Conservation (phyloP, 2,888 invertebrate species). For the Phragmatobia fuliginosa region DNA sequence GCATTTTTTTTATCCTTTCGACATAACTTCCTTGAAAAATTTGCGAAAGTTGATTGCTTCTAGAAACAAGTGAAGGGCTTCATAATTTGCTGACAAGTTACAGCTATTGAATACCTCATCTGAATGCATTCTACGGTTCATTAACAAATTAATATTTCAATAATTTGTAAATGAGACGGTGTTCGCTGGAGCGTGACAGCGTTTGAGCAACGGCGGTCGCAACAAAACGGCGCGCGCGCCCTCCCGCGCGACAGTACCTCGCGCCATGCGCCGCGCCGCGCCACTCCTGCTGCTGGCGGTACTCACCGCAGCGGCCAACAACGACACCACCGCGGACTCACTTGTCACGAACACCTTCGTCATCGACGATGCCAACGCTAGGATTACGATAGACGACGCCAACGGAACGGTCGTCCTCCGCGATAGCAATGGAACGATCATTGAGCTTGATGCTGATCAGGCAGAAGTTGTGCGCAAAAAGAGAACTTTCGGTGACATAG, state of each 20-base stretch:
- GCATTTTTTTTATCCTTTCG: background rate
- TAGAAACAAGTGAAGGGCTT: background rate
- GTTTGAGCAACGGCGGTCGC: constrained; percentile 70
- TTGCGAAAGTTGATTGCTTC: constrained; percentile 5
- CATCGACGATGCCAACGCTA: constrained; percentile 50
- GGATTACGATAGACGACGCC: constrained; percentile 49
- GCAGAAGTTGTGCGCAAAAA: constrained; percentile 80
- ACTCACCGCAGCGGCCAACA: constrained; percentile 47
- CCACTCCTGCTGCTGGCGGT: constrained; percentile 60
- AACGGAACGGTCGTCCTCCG: constrained; percentile 40
- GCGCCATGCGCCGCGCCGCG: constrained; percentile 77
- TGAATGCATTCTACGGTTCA: constrained; percentile 23
- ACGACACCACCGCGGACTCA: constrained; percentile 38
- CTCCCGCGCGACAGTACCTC: constrained; percentile 75
- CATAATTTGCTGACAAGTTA: constrained; percentile 6
- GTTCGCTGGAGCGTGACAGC: constrained; percentile 58
- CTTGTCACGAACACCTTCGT: constrained; percentile 36
- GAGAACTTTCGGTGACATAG: constrained; percentile 82
- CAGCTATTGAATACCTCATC: constrained; percentile 7
- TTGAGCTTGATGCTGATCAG: constrained; percentile 63
- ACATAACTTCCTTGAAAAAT: background rate
- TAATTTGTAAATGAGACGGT: constrained; percentile 34
- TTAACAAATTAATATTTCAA: constrained; percentile 43
- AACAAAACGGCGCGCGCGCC: constrained; percentile 75
- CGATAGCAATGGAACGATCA: constrained; percentile 58